These are phyloP conservation scores for Trichacis sp. DNA, from an alignment of 2,888 invertebrate species.

Conservation along the genomic window DNA sequence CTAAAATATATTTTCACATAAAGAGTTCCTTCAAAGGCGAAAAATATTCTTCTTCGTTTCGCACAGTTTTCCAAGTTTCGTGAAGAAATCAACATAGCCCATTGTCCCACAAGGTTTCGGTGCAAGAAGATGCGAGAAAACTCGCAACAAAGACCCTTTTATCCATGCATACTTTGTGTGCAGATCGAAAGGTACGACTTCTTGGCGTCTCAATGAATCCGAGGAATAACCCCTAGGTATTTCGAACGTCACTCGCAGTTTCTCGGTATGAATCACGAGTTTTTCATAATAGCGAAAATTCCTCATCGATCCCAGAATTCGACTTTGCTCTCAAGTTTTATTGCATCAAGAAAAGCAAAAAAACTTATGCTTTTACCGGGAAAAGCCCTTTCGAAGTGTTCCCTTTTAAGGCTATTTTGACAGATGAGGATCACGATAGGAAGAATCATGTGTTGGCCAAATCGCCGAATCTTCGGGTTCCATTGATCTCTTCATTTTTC, in stretches of 20 bases:
- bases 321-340: background rate
- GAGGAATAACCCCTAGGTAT: background rate
- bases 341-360: background rate
- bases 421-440: constrained; percentile 26
- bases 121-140: background rate
- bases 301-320: background rate
- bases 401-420: constrained; percentile 26
- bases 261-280: background rate
- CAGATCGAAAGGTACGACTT: background rate
- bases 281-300: background rate
- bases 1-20: no score
- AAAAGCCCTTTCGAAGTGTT: background rate
- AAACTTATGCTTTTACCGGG: background rate
- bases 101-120: background rate
- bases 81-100: background rate
- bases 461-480: constrained; percentile 25
- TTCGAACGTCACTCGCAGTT: background rate
- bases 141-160: constrained; percentile 4
- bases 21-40: no score
- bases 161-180: background rate
- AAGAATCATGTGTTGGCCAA: constrained; percentile 33
- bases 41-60: background rate
- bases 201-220: background rate
- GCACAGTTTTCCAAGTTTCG: no score
- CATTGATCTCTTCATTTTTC: constrained; percentile 28